Percentiles rank a stretch among this genome's conserved stretches.
Evolutionary conservation across 2,113 vertebrate species (phyloP).

Genomic region (Labeo rohita): DNA sequence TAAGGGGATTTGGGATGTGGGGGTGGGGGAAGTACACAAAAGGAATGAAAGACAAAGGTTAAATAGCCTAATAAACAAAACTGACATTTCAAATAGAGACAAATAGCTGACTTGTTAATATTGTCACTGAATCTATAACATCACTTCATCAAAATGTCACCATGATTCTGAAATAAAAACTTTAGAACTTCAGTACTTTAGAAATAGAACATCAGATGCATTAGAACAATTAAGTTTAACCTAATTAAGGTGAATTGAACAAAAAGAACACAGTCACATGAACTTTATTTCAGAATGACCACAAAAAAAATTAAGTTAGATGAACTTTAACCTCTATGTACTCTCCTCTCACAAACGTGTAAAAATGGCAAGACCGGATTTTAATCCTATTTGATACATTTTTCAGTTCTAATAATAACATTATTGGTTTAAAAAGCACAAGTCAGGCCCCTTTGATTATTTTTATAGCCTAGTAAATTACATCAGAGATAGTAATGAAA

Average conservation of each 20-base stretch:
- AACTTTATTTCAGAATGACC: neutral
- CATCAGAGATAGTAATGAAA: neutral
- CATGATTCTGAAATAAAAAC: neutral
- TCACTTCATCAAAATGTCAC: neutral
- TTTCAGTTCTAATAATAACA: constrained; percentile 5
- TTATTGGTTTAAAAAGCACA: neutral
- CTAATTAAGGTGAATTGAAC: neutral
- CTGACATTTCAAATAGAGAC: neutral
- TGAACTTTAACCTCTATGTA: neutral
- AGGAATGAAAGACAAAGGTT: neutral
- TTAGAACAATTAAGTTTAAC: neutral
- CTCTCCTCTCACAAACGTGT: neutral
- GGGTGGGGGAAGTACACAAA: neutral
- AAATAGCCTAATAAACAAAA: neutral
- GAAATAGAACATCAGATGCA: neutral
- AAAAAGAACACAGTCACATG: neutral
- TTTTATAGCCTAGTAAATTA: neutral
- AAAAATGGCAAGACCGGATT: neutral
- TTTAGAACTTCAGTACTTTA: neutral
- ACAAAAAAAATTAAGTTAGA: neutral
- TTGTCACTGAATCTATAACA: neutral
- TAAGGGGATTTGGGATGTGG: neutral
- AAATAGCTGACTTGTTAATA: neutral
- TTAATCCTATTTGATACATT: neutral
- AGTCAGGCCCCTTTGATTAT: neutral